Percentiles rank a stretch among this genome's conserved stretches.
These are phyloP conservation scores for Eulacestoma nigropectus DNA, from an alignment of 2,113 vertebrate species.

Conservation along the genomic window DNA sequence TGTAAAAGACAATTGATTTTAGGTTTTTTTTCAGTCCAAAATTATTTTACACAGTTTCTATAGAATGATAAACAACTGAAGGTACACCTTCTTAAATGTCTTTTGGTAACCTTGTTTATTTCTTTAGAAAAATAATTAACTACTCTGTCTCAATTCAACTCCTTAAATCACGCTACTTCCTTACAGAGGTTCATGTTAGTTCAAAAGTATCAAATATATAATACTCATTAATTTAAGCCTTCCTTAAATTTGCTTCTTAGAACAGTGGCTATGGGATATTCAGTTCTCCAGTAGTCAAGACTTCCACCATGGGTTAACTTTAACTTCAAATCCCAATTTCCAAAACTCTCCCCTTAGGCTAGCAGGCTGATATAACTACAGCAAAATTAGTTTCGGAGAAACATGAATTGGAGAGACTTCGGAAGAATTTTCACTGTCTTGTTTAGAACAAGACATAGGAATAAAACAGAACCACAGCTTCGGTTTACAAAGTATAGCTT, in stretches of 20 bases:
- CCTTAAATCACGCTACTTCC: not conserved
- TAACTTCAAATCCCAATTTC: not conserved
- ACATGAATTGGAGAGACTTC: not conserved
- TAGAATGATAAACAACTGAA: not conserved
- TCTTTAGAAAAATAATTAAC: not conserved
- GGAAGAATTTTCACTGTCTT: not conserved
- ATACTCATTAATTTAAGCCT: too few species aligned
- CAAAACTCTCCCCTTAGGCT: not conserved
- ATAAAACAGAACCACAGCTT: not conserved
- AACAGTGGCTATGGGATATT: not conserved
- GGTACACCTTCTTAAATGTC: not conserved
- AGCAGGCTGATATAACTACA: not conserved
- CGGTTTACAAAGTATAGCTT: slow-evolving; percentile 41
- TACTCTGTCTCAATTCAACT: not conserved
- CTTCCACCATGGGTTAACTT: not conserved
- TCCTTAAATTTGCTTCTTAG: not conserved
- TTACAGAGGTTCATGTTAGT: not conserved
- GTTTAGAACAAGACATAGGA: not conserved
- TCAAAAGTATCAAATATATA: not conserved
- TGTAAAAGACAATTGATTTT: not conserved
- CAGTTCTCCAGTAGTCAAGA: not conserved
- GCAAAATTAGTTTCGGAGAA: not conserved
- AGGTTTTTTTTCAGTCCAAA: not conserved
- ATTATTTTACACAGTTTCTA: not conserved
- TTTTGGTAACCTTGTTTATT: not conserved